These are phyloP conservation scores for Drosophila nr. medialis DNA, from an alignment of 2,888 invertebrate species.

Conservation along the genomic window DNA sequence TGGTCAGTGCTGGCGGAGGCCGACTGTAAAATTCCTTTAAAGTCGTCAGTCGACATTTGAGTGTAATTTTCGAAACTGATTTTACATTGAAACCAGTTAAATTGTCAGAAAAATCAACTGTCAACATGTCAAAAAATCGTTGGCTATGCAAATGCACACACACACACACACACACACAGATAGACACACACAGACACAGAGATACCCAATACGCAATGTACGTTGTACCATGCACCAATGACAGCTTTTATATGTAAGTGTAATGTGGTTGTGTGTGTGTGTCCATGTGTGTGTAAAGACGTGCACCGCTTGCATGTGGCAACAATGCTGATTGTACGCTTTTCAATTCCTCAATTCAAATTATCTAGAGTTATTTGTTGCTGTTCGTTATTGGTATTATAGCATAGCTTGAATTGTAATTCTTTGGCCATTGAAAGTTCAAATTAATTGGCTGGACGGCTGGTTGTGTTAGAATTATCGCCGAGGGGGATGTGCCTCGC, in stretches of 20 bases:
- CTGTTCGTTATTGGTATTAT: slow-evolving; percentile 26
- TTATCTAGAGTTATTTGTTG: slow-evolving; percentile 57
- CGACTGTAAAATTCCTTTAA: slow-evolving; percentile 78
- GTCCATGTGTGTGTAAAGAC: slow-evolving; percentile 42
- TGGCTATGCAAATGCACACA: slow-evolving; percentile 76
- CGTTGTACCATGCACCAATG: slow-evolving; percentile 18
- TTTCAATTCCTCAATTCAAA: slow-evolving; percentile 64
- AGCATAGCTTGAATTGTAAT: slow-evolving; percentile 30
- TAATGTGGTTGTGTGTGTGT: slow-evolving; percentile 13
- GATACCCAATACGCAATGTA: slow-evolving; percentile 37
- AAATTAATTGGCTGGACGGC: slow-evolving; percentile 49
- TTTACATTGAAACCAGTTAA: slow-evolving; percentile 84
- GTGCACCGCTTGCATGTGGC: slow-evolving; percentile 56
- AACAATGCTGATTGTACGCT: slow-evolving; percentile 62
- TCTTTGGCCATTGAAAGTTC: slow-evolving; percentile 49
- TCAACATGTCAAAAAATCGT: slow-evolving; percentile 83
- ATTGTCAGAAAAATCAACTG: slow-evolving; percentile 84
- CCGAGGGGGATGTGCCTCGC: not conserved
- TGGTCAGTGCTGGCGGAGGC: slow-evolving; percentile 62
- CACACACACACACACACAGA: slow-evolving; percentile 12
- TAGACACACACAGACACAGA: slow-evolving; percentile 7
- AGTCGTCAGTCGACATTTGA: slow-evolving; percentile 78
- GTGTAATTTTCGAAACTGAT: slow-evolving; percentile 83
- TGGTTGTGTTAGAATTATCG: slow-evolving; percentile 4
- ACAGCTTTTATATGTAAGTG: not conserved